A percentile compares a stretch with the other conserved stretches of the same genome.
Conservation (phyloP, 2,888 invertebrate species). For the Papilio gigon region DNA sequence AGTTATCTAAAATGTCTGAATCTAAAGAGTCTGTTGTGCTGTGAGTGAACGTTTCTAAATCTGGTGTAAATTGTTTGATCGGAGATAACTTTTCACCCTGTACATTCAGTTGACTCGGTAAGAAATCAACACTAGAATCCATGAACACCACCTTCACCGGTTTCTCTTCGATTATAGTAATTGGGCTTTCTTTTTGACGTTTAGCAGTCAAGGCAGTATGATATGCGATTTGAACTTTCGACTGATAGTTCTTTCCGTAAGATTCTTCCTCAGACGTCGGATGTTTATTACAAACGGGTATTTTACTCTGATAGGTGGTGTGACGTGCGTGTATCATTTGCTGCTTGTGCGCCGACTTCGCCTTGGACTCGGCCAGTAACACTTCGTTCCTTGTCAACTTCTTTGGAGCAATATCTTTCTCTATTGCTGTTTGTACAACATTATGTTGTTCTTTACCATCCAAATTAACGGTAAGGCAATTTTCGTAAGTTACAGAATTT, state of each 20-base stretch:
- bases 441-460: slow-evolving; percentile 65
- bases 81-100: slow-evolving; percentile 72
- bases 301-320: slow-evolving; percentile 53
- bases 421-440: slow-evolving; percentile 64
- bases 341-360: slow-evolving; percentile 58
- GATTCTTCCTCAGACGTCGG: slow-evolving; percentile 54
- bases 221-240: slow-evolving; percentile 73
- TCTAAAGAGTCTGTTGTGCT: slow-evolving; percentile 65
- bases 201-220: slow-evolving; percentile 72
- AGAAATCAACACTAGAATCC: slow-evolving; percentile 62
- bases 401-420: slow-evolving; percentile 59
- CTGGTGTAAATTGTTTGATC: slow-evolving; percentile 54
- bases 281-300: slow-evolving; percentile 50
- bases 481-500: slow-evolving; percentile 73
- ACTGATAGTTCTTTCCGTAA: slow-evolving; percentile 65
- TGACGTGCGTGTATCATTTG: slow-evolving; percentile 50
- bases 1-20: slow-evolving; percentile 61
- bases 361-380: slow-evolving; percentile 57
- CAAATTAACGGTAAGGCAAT: slow-evolving; percentile 68
- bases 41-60: slow-evolving; percentile 51
- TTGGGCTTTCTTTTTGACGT: slow-evolving; percentile 65
- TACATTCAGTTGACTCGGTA: slow-evolving; percentile 62
- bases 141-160: slow-evolving; percentile 76
- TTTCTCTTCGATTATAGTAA: slow-evolving; percentile 75
- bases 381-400: slow-evolving; percentile 61